Evolutionary conservation across 2,797 vertebrate species (phyloP).

Genomic region (Onychomys leucogaster): DNA sequence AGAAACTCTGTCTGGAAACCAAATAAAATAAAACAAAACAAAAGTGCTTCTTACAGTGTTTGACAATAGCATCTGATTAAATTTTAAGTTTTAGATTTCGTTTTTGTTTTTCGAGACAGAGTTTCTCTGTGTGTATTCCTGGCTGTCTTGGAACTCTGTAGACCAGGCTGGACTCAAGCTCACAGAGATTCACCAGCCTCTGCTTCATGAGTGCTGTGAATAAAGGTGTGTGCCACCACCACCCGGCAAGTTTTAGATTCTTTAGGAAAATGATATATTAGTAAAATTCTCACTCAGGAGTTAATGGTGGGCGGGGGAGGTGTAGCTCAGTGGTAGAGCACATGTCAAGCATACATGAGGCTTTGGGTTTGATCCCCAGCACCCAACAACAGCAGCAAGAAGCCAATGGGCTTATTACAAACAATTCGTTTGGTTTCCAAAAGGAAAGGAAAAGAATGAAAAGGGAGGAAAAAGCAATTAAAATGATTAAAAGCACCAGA

Average conservation of each 20-base stretch:
- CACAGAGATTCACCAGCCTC: background rate
- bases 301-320: background rate
- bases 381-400: background rate
- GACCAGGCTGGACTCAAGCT: background rate
- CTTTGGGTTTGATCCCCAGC: background rate
- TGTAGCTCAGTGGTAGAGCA: background rate
- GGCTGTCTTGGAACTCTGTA: background rate
- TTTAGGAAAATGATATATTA: background rate
- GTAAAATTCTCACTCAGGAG: slow-evolving; percentile 9
- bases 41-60: background rate
- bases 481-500: background rate
- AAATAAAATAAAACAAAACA: background rate
- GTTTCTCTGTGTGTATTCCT: background rate
- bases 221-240: background rate
- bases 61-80: background rate
- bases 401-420: background rate
- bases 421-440: background rate
- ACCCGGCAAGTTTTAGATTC: background rate
- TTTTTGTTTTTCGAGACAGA: background rate
- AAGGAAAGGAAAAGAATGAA: background rate
- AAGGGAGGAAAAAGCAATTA: background rate
- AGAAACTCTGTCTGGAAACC: background rate
- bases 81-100: background rate
- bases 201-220: background rate
- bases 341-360: background rate